Evolutionary conservation across 2,113 vertebrate species (phyloP), one percentile per base, ranked within the genome.

Genomic region (Gallinago undulata): DNA sequence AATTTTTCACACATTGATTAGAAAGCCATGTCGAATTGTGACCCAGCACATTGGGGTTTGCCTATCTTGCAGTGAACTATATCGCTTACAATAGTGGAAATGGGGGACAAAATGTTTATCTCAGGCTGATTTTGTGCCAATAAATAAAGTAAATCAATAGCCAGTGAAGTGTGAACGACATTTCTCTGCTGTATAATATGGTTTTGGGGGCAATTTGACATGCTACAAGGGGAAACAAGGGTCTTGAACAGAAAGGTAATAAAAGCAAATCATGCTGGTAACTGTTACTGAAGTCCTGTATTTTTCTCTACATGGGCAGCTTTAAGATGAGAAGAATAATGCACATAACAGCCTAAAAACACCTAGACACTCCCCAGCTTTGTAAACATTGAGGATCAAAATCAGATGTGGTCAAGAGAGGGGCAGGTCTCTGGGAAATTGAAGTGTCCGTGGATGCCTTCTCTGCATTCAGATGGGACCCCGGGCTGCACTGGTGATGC

Each of bases 111-210:
- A 99, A 98, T 99, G 98, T 99, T 99, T 98, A 98, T 98, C 98
- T 99, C 98, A 98, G 95, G 98, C 98, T 99, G 98, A 99, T 99
- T 99, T 99, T 99, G 98, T 99, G 98, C 98, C 99, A 99, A 99
- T 99, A 99, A 99, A 99, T 98, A 99, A 99, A 99, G 99, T 99
- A 99, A 99, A 99, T 99, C 99, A 99, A 99, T 99, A 99, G 98
- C 98, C 99, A 99, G 98, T 98, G 98, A 98, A 99, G 99, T 99
- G 99, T 99, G 99, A 99, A 99, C 98, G 96, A 98, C 98, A 99
- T 99, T 98, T 99, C 98, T 99, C 98, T 98, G 97, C 98, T 98
- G 98, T 97, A 98, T 98, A 98, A 98, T 98, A 97, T 96, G 98
- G 98, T 98, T 98, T 98, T 98, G 98, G 98, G 98, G 98, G 97